Evolutionary conservation across 2,888 invertebrate species (phyloP).

Genomic region (Trissonchulus latispiculum): DNA sequence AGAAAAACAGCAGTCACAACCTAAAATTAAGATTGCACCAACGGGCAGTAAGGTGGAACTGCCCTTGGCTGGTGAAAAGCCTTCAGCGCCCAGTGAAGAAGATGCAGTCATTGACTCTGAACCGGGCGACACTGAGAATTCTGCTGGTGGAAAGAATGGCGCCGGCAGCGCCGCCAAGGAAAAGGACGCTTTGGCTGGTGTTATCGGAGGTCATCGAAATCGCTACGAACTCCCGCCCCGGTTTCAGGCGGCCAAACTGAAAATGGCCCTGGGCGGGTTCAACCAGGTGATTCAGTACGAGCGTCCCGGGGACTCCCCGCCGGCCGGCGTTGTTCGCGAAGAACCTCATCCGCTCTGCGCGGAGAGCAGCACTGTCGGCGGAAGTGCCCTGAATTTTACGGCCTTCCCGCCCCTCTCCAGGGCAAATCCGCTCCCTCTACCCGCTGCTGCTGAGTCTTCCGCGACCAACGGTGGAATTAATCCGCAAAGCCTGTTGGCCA

Average conservation of each 20-base stretch:
- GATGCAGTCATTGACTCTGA: background rate
- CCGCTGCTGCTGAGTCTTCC: background rate
- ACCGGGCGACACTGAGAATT: background rate
- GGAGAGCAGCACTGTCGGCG: background rate
- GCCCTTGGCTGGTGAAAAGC: background rate
- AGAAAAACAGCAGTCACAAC: background rate
- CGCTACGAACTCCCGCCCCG: conserved; percentile 15
- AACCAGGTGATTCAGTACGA: background rate
- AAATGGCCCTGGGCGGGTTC: conserved; percentile 12
- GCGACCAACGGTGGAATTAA: no score
- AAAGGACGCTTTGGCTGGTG: background rate
- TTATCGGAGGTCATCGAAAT: background rate
- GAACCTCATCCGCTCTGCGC: background rate
- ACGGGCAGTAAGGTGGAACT: background rate
- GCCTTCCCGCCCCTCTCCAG: background rate
- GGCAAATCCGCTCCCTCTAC: background rate
- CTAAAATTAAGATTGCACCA: conserved; percentile 5
- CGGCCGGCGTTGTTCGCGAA: background rate
- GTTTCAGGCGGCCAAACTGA: conserved; percentile 20
- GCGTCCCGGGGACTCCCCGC: background rate
- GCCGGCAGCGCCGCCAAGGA: background rate
- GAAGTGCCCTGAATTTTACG: background rate
- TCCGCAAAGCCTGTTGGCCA: background rate
- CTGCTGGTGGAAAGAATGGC: no score
- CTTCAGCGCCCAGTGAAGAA: background rate